Evolutionary conservation across 2,888 invertebrate genomes (phyloP), one percentile per base, ranked within the genome.

Genomic region (Cerceris ruficornis): DNA sequence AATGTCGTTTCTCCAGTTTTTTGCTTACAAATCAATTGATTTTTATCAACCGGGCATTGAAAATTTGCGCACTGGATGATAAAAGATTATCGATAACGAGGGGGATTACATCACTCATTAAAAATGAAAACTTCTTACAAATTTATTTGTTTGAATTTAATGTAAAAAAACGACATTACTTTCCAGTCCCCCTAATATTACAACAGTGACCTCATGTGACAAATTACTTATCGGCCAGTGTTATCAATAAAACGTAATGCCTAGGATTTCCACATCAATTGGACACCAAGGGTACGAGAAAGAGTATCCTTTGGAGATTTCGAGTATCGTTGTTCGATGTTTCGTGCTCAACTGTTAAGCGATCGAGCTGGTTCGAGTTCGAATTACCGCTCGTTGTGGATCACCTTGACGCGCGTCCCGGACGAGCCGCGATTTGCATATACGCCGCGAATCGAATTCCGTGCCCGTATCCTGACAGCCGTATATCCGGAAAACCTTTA

Each of bases 391-490:
- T 57, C 75, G 50, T 76, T 72, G 79, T 71, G 77, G 82, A 82
- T 84, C 80, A 84, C 85, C 82, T 85, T 84, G 82, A 82, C 60
- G 69, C 69, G 64, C 6, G 50, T 79, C 65, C 46, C 66, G 49
- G 67, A 67, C 55, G 50, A 70, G 14, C 43, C 46, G 41, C 55
- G 59, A 71, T 80, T 70, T 65, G 61, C 75, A 62, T 77, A 69
- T 14, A 57, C 43, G 14, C 61, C 50, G 57, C 57, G 49, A 72
- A 55, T 75, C 11, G 64, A 46, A 61, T 54, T 61, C 14, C 55
- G 7, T 11, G 28, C 28, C 11, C 50, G 13, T 50, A 50, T 13
- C 50, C 11, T 50, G 43, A 9, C 50, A 13, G 13, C 50, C 5
- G 13, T 50, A 43, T 13, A 13, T 50, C 50, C 13, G 9, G 50